Evolutionary conservation across 1,140 invertebrate species (phyloP).

Genomic region (Mactra quadrangularis): DNA sequence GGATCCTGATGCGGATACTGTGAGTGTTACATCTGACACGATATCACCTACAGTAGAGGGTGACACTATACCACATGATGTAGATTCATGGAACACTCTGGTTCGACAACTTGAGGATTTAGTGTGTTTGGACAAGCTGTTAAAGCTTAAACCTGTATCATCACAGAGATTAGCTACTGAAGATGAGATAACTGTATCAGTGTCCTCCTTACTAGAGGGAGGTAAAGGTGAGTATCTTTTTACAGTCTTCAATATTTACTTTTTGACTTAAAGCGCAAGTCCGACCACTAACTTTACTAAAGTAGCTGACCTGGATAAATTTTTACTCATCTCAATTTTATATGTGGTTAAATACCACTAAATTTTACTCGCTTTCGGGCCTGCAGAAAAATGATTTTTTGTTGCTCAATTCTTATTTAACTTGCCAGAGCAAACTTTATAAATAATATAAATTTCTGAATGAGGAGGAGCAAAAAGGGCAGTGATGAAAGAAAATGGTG

Average conservation of each 20-base stretch:
- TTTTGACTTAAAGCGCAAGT: too few relatives aligned
- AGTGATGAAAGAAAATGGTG: too few relatives aligned
- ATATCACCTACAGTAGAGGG: conserved; percentile 89
- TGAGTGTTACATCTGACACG: conserved; percentile 69
- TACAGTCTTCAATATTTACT: background rate
- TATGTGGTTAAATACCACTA: too few relatives aligned
- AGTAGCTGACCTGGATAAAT: too few relatives aligned
- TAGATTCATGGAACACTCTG: conserved; percentile 92
- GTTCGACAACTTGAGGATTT: conserved; percentile 95
- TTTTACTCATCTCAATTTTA: too few relatives aligned
- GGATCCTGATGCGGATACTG: conserved; percentile 80
- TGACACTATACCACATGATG: conserved; percentile 93
- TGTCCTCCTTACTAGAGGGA: conserved; percentile 87
- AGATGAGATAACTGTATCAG: conserved; percentile 73
- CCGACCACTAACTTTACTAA: too few relatives aligned
- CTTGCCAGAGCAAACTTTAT: too few relatives aligned
- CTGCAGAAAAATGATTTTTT: too few relatives aligned
- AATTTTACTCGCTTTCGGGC: too few relatives aligned
- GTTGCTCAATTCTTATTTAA: too few relatives aligned
- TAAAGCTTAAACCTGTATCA: conserved; percentile 67
- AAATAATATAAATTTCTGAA: too few relatives aligned
- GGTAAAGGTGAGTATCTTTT: conserved; percentile 89
- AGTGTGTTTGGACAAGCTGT: conserved; percentile 88
- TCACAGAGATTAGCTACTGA: conserved; percentile 6
- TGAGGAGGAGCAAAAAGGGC: too few relatives aligned